phyloP scores from a whole-genome alignment of 2,888 invertebrate genomes.

The Dichetophora obliterata region DNA sequence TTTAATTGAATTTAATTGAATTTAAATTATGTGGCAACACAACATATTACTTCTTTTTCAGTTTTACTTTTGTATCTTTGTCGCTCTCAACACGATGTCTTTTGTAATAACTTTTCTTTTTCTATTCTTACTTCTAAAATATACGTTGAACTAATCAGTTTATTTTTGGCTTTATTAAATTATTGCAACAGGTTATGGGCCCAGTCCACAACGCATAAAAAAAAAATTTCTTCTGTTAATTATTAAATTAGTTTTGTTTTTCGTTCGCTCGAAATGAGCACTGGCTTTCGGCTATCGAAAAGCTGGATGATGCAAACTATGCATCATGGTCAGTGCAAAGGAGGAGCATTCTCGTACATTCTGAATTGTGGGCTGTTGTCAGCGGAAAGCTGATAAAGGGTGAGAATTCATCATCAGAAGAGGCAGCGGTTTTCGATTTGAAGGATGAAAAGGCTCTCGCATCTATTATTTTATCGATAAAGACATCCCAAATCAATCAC shows the following conservation, averaged over 20 bases:
- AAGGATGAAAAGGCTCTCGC: conserved; percentile 44
- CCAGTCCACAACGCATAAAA: background rate
- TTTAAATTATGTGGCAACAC: background rate
- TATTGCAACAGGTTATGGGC: conserved; percentile 24
- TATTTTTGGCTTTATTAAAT: too few species aligned
- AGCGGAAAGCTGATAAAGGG: conserved; percentile 7
- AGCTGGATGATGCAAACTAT: conserved; percentile 30
- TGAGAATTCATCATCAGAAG: background rate
- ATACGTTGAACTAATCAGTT: too few species aligned
- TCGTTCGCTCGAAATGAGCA: conserved; percentile 1
- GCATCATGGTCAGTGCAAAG: conserved; percentile 31
- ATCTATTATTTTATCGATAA: conserved; percentile 38
- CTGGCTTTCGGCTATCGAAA: conserved; percentile 6
- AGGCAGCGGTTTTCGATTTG: background rate
- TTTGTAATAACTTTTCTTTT: too few species aligned
- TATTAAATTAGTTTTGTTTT: background rate
- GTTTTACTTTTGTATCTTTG: too few species aligned
- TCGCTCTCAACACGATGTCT: too few species aligned
- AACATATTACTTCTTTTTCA: too few species aligned
- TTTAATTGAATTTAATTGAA: too few species aligned
- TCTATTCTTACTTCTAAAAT: too few species aligned
- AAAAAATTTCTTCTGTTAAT: background rate
- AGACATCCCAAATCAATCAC: conserved; percentile 42
- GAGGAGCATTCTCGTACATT: conserved; percentile 32
- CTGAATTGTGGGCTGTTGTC: conserved; percentile 32